phyloP scores from a whole-genome alignment of 2,113 vertebrate species.

The Gorsachius goisagi region DNA sequence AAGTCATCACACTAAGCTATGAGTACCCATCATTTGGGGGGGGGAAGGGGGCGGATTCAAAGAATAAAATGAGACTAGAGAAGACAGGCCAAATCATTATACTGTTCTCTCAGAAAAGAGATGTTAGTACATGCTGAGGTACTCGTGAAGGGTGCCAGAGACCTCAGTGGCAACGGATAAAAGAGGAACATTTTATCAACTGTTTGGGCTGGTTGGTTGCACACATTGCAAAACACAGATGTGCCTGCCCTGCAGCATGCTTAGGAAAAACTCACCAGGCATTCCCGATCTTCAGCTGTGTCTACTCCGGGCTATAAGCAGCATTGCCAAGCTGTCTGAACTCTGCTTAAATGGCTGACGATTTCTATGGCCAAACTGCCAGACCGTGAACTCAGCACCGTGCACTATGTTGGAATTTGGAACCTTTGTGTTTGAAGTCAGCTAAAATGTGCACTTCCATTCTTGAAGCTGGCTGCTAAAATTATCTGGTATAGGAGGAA shows the following conservation, averaged over 20 bases:
- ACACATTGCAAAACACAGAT: not conserved
- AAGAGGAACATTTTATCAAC: not conserved
- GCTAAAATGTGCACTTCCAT: not conserved
- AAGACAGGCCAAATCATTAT: not conserved
- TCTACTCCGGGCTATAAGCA: not conserved
- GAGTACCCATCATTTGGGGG: not conserved
- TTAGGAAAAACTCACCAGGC: not conserved
- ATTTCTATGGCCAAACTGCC: not conserved
- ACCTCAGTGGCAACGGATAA: not conserved
- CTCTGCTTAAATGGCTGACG: not conserved
- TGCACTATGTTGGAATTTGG: not conserved
- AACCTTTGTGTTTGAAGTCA: not conserved
- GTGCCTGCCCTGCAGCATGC: not conserved
- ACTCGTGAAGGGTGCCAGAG: not conserved
- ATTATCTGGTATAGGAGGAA: not conserved
- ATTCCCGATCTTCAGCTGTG: not conserved
- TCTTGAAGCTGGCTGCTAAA: not conserved
- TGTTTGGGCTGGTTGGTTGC: not conserved
- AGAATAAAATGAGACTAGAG: not conserved
- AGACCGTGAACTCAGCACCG: not conserved
- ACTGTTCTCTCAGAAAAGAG: not conserved
- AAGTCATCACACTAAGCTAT: not conserved
- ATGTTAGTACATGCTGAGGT: not conserved
- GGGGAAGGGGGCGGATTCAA: not conserved
- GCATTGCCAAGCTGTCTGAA: not conserved